Conservation (phyloP, 2,797 vertebrate genomes). For the Phyllotis vaccarum region DNA sequence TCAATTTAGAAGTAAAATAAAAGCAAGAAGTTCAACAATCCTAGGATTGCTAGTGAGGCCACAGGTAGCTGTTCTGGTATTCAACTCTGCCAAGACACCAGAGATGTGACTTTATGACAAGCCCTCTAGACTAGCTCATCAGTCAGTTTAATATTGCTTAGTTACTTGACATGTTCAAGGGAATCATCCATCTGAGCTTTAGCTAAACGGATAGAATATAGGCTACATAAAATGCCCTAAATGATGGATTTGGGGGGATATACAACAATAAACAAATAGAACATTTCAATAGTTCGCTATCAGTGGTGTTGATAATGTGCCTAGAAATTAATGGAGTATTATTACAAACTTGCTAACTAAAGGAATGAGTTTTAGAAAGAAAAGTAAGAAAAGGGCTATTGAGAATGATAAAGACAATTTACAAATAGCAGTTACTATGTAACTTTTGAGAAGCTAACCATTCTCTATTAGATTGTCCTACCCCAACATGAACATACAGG, state of each 20-base stretch:
- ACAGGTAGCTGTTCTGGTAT: neutral
- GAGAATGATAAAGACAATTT: constrained; percentile 6
- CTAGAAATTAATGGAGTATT: neutral
- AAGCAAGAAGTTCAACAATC: neutral
- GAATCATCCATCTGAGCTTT: neutral
- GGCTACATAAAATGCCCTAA: neutral
- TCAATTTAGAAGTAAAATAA: constrained; percentile 5
- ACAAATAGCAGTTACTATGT: neutral
- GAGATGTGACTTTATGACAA: neutral
- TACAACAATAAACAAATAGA: neutral
- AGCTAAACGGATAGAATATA: neutral
- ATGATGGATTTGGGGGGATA: neutral
- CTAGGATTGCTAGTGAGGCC: neutral
- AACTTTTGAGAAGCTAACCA: neutral
- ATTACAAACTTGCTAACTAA: neutral
- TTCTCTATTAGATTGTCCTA: neutral
- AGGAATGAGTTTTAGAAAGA: constrained; percentile 3
- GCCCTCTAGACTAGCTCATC: neutral
- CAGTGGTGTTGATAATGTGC: neutral
- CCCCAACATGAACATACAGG: neutral
- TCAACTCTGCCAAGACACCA: neutral
- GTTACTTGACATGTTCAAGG: neutral
- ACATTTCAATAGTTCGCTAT: neutral
- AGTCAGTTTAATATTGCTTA: neutral
- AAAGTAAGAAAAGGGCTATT: neutral